These are phyloP conservation scores for Thymallus thymallus DNA, from an alignment of 2,113 vertebrate species.

Conservation along the genomic window DNA sequence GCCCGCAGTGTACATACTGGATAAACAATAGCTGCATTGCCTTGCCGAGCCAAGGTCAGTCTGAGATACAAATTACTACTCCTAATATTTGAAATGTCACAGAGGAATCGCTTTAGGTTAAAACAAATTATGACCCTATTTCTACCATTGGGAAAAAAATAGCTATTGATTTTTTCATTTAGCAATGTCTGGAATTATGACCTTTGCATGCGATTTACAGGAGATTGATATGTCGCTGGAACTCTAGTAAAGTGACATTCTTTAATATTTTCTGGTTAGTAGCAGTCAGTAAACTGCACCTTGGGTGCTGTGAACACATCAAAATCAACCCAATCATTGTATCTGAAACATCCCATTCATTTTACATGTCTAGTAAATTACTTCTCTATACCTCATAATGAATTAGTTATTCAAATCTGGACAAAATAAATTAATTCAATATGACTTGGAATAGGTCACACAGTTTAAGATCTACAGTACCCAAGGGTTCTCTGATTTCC, in stretches of 20 bases:
- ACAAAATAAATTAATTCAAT: constrained; percentile 31
- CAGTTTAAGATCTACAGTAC: neutral
- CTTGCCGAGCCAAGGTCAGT: constrained; percentile 48
- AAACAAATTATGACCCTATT: constrained; percentile 67
- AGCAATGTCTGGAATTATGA: constrained; percentile 51
- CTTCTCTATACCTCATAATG: constrained; percentile 10
- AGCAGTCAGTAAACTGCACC: constrained; percentile 10
- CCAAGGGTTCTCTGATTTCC: constrained; percentile 7
- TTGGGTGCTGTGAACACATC: neutral
- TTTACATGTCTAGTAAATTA: neutral
- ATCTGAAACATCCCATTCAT: neutral
- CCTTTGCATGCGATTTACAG: constrained; percentile 45
- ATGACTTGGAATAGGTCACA: constrained; percentile 21
- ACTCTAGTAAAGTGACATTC: neutral
- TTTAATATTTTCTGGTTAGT: constrained; percentile 23
- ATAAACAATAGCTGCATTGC: too few relatives aligned
- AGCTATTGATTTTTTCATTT: constrained; percentile 59
- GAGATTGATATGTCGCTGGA: constrained; percentile 49
- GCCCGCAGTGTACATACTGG: too few relatives aligned
- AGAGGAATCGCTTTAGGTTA: constrained; percentile 62
- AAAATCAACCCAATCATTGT: neutral
- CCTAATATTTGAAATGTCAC: constrained; percentile 50
- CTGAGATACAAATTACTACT: constrained; percentile 58
- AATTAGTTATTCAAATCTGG: constrained; percentile 23
- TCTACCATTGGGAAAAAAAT: constrained; percentile 49